Evolutionary conservation across 2,113 vertebrate species (phyloP).

Genomic region (Heterochromis multidens): DNA sequence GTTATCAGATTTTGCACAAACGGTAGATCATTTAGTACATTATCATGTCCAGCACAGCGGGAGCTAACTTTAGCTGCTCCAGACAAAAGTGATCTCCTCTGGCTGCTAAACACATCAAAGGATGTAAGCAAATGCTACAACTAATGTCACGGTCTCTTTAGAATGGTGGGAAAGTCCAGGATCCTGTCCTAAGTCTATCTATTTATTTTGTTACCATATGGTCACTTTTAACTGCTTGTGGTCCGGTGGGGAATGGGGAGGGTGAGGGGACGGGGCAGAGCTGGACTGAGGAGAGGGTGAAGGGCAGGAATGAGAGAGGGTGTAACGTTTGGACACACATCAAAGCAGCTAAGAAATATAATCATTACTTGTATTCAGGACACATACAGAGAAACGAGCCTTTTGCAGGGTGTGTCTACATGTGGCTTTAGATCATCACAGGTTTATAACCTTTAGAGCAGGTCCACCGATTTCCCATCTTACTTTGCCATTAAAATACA

Average conservation of each 20-base stretch:
- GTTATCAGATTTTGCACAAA: background rate
- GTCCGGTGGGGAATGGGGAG: background rate
- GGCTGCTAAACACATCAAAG: constrained; percentile 47
- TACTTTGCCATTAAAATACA: background rate
- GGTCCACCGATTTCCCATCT: background rate
- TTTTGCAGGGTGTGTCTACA: background rate
- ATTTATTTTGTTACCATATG: constrained; percentile 38
- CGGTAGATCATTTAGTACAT: background rate
- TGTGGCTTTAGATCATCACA: background rate
- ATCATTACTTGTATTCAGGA: background rate
- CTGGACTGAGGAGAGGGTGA: background rate
- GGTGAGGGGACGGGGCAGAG: background rate
- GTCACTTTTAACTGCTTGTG: constrained; percentile 38
- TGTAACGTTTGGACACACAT: background rate
- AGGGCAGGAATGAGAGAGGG: background rate
- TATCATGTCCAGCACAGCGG: background rate
- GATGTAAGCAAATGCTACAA: constrained; percentile 47
- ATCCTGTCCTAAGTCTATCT: background rate
- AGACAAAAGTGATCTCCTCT: background rate
- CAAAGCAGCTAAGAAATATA: background rate
- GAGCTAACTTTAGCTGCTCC: constrained; percentile 32
- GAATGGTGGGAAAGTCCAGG: constrained; percentile 61
- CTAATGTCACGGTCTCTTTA: constrained; percentile 57
- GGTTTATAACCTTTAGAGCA: background rate
- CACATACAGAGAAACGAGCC: background rate